phyloP scores from a whole-genome alignment of 2,888 invertebrate species.

The Thumatha senex region DNA sequence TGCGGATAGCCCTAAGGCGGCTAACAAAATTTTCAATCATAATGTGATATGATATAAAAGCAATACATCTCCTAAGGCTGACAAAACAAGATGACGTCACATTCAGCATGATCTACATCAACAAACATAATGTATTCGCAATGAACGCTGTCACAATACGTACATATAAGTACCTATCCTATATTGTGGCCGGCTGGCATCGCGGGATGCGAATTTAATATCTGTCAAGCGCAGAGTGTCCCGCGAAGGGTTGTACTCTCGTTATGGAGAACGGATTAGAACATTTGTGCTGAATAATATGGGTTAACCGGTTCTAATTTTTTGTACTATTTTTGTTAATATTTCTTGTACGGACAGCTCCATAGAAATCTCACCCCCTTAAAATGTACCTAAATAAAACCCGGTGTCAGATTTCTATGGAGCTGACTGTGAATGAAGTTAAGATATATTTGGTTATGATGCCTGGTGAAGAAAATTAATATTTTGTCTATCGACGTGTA shows the following conservation, averaged over 20 bases:
- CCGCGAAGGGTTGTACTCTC: slow-evolving; percentile 38
- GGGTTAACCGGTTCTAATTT: slow-evolving; percentile 3
- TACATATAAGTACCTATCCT: slow-evolving; percentile 54
- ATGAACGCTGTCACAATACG: slow-evolving; percentile 38
- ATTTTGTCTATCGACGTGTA: no score
- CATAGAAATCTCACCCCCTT: no score
- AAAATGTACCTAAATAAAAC: no score
- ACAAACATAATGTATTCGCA: slow-evolving; percentile 41
- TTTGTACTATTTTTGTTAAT: no score
- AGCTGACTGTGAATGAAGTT: no score
- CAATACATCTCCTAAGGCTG: not conserved
- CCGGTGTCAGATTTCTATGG: no score
- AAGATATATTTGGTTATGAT: no score
- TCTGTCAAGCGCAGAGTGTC: slow-evolving; percentile 73
- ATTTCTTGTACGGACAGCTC: no score
- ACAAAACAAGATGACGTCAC: slow-evolving; percentile 16
- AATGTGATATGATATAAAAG: no score
- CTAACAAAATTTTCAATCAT: no score
- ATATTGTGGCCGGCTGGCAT: slow-evolving; percentile 66
- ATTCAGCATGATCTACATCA: slow-evolving; percentile 29
- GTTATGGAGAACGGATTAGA: slow-evolving; percentile 41
- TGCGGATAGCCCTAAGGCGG: no score
- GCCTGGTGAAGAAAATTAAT: no score
- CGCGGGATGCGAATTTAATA: slow-evolving; percentile 77
- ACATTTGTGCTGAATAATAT: slow-evolving; percentile 23